Evolutionary conservation across 1,140 invertebrate genomes (phyloP).

Genomic region (Planococcus citri): DNA sequence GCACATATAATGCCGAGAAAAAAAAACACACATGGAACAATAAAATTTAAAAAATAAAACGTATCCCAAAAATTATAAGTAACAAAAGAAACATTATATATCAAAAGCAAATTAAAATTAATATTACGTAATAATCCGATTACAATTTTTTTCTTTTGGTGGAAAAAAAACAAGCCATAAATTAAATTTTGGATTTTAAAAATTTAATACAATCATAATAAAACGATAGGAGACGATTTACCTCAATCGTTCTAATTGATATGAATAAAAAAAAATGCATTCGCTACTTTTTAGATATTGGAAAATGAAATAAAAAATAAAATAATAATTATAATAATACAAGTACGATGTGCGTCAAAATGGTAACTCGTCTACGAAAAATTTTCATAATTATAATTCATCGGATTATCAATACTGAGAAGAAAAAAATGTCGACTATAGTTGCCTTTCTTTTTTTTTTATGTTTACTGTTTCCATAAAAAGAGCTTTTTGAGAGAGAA

Average conservation of each 20-base stretch:
- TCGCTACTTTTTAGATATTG: neutral
- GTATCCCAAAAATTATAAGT: slow-evolving; percentile 11
- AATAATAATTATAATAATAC: no score
- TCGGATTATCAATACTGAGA: neutral
- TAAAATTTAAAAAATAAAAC: slow-evolving; percentile 4
- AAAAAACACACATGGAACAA: neutral
- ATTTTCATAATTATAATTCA: neutral
- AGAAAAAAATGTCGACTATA: neutral
- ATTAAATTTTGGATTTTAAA: neutral
- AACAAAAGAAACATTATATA: slow-evolving; percentile 11
- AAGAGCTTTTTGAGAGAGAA: neutral
- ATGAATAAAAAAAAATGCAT: neutral
- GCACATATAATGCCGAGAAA: neutral
- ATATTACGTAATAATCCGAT: neutral
- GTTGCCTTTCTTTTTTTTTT: no score
- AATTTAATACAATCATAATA: neutral
- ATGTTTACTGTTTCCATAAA: neutral
- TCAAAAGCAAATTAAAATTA: slow-evolving; percentile 6
- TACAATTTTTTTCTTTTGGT: no score
- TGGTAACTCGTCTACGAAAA: slow-evolving; percentile 17
- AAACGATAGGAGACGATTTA: slow-evolving; percentile 10
- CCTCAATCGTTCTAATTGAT: slow-evolving; percentile 4
- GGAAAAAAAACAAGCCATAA: neutral
- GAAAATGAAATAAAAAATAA: slow-evolving; percentile 1
- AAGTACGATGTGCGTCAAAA: neutral